These are phyloP conservation scores for Pangasianodon gigas DNA, from an alignment of 2,113 vertebrate species.

Conservation along the genomic window DNA sequence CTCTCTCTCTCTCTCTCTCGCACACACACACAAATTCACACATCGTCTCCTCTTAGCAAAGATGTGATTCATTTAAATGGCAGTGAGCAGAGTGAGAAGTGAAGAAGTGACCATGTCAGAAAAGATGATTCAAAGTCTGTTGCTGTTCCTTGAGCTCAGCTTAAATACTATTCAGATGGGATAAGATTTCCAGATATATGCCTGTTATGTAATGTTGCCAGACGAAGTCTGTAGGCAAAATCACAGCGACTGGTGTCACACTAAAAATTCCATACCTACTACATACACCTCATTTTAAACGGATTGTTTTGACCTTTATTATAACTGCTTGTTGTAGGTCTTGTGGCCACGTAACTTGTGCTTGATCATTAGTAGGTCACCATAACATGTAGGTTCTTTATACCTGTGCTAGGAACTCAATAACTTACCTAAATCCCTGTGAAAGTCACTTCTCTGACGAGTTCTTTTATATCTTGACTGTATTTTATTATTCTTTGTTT, in stretches of 20 bases:
- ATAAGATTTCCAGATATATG: neutral
- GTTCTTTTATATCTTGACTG: neutral
- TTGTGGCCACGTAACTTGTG: neutral
- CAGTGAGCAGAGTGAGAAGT: neutral
- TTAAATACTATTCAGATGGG: neutral
- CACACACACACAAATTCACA: neutral
- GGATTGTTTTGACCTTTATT: neutral
- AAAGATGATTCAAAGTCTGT: neutral
- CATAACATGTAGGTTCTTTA: no score
- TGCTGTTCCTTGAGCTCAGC: neutral
- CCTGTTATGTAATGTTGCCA: neutral
- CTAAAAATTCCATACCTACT: neutral
- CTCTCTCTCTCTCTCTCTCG: neutral
- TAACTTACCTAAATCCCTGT: neutral
- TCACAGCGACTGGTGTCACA: neutral
- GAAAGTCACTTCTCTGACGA: neutral
- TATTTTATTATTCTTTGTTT: neutral
- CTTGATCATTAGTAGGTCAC: neutral
- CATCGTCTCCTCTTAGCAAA: constrained; percentile 32
- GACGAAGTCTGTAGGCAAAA: neutral
- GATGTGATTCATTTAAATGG: constrained; percentile 52
- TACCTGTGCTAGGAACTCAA: neutral
- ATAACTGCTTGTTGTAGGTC: neutral
- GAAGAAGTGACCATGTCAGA: neutral
- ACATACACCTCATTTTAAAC: neutral